Conservation (phyloP, 35 echinoderm and acorn worm species). For the Ophiothrix spiculata region DNA sequence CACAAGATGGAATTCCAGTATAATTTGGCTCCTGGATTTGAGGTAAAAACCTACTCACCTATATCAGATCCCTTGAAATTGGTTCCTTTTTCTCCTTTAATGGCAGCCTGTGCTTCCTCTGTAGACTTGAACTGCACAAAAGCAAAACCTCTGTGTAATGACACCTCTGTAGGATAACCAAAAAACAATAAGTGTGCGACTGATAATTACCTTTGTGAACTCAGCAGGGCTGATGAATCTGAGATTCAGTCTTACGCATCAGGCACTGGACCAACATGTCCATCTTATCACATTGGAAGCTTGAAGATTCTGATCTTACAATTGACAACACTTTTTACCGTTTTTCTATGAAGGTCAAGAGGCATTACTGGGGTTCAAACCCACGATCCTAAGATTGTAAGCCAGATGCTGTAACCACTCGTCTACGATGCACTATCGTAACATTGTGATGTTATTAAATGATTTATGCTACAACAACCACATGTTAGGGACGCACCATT, state of each 20-base stretch:
- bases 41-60: slow-evolving; percentile 34
- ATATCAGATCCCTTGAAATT: slow-evolving; percentile 51
- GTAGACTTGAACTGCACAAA: slow-evolving; percentile 68
- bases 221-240: background rate
- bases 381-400: no score
- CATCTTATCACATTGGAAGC: background rate
- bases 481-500: no score
- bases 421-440: no score
- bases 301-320: background rate
- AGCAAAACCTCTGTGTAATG: slow-evolving; percentile 69
- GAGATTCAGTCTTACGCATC: no score
- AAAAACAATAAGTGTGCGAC: no score
- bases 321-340: no score
- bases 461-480: no score
- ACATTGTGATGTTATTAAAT: no score
- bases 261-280: no score
- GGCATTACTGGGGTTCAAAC: no score
- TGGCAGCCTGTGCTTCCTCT: slow-evolving; percentile 50
- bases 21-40: background rate
- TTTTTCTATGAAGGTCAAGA: no score
- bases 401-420: no score
- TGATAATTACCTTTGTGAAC: background rate
- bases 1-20: background rate
- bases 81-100: slow-evolving; percentile 37
- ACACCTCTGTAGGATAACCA: slow-evolving; percentile 61